Evolutionary conservation across 2,797 vertebrate species (phyloP).

Genomic region (Apodemus agrarius): DNA sequence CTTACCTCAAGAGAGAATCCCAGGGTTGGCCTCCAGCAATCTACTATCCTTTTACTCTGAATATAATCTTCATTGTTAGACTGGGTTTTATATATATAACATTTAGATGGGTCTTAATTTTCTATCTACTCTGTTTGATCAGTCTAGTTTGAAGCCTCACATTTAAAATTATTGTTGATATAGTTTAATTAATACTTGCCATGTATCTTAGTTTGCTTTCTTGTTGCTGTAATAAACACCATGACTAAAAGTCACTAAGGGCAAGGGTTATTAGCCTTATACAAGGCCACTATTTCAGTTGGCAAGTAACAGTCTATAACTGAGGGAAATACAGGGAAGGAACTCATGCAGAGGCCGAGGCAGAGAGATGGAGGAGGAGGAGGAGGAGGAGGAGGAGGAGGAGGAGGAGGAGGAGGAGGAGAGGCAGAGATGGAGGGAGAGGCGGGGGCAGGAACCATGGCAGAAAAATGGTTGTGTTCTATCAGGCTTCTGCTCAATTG

Average conservation of each 20-base stretch:
- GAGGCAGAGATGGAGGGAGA: background rate
- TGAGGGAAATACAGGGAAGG: background rate
- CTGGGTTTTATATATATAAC: background rate
- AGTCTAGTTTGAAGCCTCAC: background rate
- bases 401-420: background rate
- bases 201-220: background rate
- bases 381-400: too few relatives aligned
- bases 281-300: background rate
- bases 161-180: constrained; percentile 55
- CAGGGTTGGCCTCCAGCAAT: too few relatives aligned
- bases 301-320: background rate
- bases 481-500: background rate
- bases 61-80: constrained; percentile 11
- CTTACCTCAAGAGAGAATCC: too few relatives aligned
- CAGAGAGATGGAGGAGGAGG: too few relatives aligned
- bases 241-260: background rate
- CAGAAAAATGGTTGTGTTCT: background rate
- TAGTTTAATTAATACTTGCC: background rate
- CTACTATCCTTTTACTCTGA: background rate
- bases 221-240: background rate
- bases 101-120: background rate
- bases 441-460: background rate
- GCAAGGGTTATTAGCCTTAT: background rate
- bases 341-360: too few relatives aligned
- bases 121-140: background rate